Percentiles rank a stretch among this genome's conserved stretches.
Evolutionary conservation across 1,140 invertebrate genomes (phyloP).

Genomic region (Penaeus chinensis): DNA sequence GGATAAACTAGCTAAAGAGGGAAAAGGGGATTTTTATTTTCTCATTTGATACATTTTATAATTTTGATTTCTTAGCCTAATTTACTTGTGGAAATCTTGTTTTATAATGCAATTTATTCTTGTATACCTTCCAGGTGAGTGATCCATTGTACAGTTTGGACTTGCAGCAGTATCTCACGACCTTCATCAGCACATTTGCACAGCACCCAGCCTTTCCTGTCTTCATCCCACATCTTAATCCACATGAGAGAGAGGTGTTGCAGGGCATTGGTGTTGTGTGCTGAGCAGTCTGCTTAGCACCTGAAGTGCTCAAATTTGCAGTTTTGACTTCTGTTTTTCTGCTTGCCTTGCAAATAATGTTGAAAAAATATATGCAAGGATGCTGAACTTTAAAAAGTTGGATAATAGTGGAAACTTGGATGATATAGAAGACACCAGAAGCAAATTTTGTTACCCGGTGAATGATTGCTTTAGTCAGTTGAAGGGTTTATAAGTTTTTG

Average conservation of each 20-base stretch:
- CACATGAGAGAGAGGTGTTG: constrained; percentile 70
- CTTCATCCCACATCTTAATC: constrained; percentile 74
- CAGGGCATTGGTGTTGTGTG: constrained; percentile 65
- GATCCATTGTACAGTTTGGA: constrained; percentile 76
- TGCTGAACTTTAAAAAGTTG: no score
- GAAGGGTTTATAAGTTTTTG: no score
- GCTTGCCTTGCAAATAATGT: constrained; percentile 11
- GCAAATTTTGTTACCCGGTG: no score
- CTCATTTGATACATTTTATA: neutral
- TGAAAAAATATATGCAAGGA: no score
- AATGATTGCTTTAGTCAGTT: no score
- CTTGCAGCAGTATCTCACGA: constrained; percentile 73
- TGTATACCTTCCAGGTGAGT: constrained; percentile 65
- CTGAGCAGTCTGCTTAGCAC: constrained; percentile 25
- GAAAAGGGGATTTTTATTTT: neutral
- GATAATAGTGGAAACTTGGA: no score
- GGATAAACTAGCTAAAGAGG: neutral
- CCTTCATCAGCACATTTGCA: constrained; percentile 75
- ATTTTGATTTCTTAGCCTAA: neutral
- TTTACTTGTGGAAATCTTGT: no score
- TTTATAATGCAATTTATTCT: neutral
- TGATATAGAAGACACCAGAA: no score
- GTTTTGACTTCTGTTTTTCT: neutral
- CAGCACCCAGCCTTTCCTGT: constrained; percentile 72
- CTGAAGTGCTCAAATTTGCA: neutral